phyloP scores from a whole-genome alignment of 2,888 invertebrate species.

The Habrosyne pyritoides region DNA sequence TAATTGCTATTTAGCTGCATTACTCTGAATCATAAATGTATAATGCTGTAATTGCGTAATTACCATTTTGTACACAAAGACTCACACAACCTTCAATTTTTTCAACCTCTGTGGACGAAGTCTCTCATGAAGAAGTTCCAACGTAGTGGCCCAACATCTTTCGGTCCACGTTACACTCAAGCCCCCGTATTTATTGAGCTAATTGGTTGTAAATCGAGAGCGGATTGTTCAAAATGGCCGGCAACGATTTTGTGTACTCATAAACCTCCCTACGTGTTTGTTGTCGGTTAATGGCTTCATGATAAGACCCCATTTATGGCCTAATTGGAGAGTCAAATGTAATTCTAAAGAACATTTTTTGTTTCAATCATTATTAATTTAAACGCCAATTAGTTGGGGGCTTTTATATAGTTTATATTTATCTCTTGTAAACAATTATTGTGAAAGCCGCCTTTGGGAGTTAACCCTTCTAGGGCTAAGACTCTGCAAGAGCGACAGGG shows the following conservation, averaged over 20 bases:
- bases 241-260: slow-evolving; percentile 78
- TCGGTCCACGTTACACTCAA: slow-evolving; percentile 51
- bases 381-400: slow-evolving; percentile 67
- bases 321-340: slow-evolving; percentile 70
- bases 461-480: not conserved
- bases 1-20: no score
- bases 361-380: slow-evolving; percentile 73
- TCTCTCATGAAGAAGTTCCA: slow-evolving; percentile 3
- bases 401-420: slow-evolving; percentile 28
- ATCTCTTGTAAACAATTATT: slow-evolving; percentile 7
- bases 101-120: not conserved
- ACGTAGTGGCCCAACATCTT: slow-evolving; percentile 44
- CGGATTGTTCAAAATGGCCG: slow-evolving; percentile 74
- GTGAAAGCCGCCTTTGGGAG: not conserved
- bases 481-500: not conserved
- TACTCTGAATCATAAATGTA: no score
- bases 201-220: slow-evolving; percentile 79
- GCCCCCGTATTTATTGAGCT: slow-evolving; percentile 73
- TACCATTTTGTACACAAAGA: no score
- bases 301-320: slow-evolving; percentile 74
- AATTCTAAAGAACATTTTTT: slow-evolving; percentile 55
- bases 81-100: no score
- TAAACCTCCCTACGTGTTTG: slow-evolving; percentile 77
- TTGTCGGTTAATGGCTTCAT: slow-evolving; percentile 74
- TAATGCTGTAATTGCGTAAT: no score